phyloP scores from a whole-genome alignment of 2,797 vertebrate species.

The Enoplosus armatus region DNA sequence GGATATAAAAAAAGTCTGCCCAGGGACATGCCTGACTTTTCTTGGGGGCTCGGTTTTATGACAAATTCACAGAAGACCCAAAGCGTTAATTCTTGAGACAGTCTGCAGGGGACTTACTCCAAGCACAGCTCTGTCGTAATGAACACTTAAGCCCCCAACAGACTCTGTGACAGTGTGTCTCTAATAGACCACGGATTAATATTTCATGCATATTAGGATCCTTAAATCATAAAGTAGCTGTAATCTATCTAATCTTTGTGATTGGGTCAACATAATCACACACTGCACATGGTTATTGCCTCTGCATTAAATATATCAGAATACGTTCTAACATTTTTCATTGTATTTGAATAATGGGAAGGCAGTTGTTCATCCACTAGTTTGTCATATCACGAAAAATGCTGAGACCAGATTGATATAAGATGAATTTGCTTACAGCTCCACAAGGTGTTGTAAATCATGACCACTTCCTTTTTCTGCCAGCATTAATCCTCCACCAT shows the following conservation, averaged over 20 bases:
- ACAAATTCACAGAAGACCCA: constrained; percentile 50
- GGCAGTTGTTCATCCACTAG: constrained; percentile 11
- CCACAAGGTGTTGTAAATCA: constrained; percentile 19
- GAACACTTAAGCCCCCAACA: constrained; percentile 77
- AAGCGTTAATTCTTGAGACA: constrained; percentile 61
- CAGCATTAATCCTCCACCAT: background rate
- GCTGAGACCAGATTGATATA: background rate
- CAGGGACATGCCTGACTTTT: constrained; percentile 24
- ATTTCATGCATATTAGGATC: constrained; percentile 76
- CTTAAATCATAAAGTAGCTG: constrained; percentile 70
- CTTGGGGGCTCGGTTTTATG: constrained; percentile 33
- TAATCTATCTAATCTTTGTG: constrained; percentile 54
- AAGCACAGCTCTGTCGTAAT: constrained; percentile 70
- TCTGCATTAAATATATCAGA: background rate
- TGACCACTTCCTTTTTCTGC: background rate
- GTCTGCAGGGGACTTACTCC: constrained; percentile 57
- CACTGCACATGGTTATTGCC: background rate
- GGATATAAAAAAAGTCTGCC: constrained; percentile 13
- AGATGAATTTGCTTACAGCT: constrained; percentile 14
- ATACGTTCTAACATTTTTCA: constrained; percentile 3
- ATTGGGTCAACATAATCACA: constrained; percentile 17
- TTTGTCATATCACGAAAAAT: constrained; percentile 13
- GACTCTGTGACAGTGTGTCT: constrained; percentile 72
- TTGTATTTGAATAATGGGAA: constrained; percentile 8
- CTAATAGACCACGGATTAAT: constrained; percentile 77